phyloP scores from a whole-genome alignment of 2,797 vertebrate species.

The Lepilemur septentrionalis region DNA sequence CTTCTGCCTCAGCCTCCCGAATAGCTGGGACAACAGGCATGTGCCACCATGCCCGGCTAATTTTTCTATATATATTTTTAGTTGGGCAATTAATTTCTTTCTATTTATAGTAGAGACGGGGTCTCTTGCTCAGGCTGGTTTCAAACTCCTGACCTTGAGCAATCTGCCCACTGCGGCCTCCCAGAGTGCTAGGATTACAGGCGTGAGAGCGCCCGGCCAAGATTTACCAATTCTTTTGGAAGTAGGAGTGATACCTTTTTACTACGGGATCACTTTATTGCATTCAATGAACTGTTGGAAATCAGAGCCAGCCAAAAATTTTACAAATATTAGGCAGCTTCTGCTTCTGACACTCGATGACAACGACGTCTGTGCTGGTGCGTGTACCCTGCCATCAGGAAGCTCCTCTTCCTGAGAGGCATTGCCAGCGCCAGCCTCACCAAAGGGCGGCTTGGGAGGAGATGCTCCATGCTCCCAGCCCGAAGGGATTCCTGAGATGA shows the following conservation, averaged over 20 bases:
- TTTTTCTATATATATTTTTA: no score
- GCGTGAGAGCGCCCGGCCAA: neutral
- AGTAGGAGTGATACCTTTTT: neutral
- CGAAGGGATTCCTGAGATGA: neutral
- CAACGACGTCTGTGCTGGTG: neutral
- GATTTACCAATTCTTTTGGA: neutral
- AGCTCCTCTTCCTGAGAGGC: neutral
- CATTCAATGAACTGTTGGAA: neutral
- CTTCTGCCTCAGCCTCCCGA: no score
- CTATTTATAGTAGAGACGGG: no score
- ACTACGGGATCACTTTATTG: neutral
- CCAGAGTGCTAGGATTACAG: no score
- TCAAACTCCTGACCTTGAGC: no score
- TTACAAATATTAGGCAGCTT: neutral
- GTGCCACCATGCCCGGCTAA: no score
- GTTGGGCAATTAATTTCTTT: no score
- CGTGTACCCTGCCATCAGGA: neutral
- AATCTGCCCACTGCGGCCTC: no score
- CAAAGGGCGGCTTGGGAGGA: neutral
- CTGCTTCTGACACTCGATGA: neutral
- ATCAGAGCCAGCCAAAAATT: neutral
- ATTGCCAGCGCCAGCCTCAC: neutral
- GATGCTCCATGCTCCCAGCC: neutral
- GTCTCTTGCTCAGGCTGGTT: no score
- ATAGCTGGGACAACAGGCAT: no score